Evolutionary conservation across 2,888 invertebrate genomes (phyloP).

Genomic region (Tetranychus truncatus): DNA sequence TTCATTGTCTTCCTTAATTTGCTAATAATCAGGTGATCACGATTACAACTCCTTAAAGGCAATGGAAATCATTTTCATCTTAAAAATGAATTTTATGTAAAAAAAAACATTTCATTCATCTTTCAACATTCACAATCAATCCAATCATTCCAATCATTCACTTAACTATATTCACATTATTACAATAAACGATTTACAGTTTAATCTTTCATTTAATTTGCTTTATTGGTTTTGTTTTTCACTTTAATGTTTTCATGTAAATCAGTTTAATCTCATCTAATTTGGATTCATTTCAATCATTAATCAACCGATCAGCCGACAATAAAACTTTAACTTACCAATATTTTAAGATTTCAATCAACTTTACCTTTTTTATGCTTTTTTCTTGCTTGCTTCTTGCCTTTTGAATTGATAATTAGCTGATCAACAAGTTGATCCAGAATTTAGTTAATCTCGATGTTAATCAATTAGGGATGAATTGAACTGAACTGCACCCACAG

Average conservation of each 20-base stretch:
- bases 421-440: too few relatives aligned
- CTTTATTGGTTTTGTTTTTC: neutral
- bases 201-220: neutral
- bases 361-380: too few relatives aligned
- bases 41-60: neutral
- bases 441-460: too few relatives aligned
- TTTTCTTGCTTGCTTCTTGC: too few relatives aligned
- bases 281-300: neutral
- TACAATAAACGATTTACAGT: too few relatives aligned
- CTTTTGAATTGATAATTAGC: too few relatives aligned
- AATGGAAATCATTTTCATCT: neutral
- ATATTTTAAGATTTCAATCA: too few relatives aligned
- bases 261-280: neutral
- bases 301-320: too few relatives aligned
- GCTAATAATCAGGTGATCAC: neutral
- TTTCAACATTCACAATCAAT: neutral
- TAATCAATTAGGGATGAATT: too few relatives aligned
- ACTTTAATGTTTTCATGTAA: neutral
- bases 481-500: too few relatives aligned
- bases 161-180: too few relatives aligned
- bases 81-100: neutral
- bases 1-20: neutral
- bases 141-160: neutral
- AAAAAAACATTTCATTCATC: neutral
- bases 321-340: too few relatives aligned